phyloP scores from a whole-genome alignment of 2,113 vertebrate species.

The Xenopus tropicalis region UCB_Xtro_10.0 CM004447.2:128222501-128223000 shows the following conservation, averaged over 20 bases:
- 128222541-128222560: neutral
- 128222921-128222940: too few relatives aligned
- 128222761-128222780: conserved; percentile 25
- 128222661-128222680: conserved; percentile 21
- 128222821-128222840: neutral
- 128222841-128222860: too few relatives aligned
- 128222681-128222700: conserved; percentile 30
- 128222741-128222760: conserved; percentile 7
- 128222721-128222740: neutral
- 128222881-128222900: too few relatives aligned
- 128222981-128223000: too few relatives aligned
- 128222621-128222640: conserved; percentile 24
- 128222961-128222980: too few relatives aligned
- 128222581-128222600: conserved; percentile 1
- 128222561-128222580: conserved; percentile 1
- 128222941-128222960: too few relatives aligned
- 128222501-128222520: too few relatives aligned
- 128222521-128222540: too few relatives aligned
- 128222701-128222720: conserved; percentile 22
- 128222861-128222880: too few relatives aligned
- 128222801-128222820: neutral
- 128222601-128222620: neutral
- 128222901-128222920: too few relatives aligned
- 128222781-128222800: neutral
- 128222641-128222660: conserved; percentile 1